Conservation (phyloP, 2,888 invertebrate species). For the Hirtodrosophila alboralis region DNA sequence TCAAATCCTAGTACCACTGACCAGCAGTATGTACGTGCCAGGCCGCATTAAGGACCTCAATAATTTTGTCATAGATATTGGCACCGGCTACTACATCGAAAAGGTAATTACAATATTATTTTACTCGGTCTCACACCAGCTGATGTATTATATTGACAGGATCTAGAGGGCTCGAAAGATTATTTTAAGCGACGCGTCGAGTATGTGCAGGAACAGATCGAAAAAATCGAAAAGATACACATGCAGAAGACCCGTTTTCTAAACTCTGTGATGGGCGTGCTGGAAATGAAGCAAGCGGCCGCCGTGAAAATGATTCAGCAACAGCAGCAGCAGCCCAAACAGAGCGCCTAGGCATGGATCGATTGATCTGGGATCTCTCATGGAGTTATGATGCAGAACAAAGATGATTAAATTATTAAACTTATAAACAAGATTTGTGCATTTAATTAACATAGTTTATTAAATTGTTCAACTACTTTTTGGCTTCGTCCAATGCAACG, state of each 20-base stretch:
- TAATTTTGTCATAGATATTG: slow-evolving; percentile 96
- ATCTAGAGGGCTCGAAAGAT: slow-evolving; percentile 92
- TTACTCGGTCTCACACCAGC: background rate
- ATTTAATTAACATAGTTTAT: slow-evolving; percentile 73
- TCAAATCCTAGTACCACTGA: slow-evolving; percentile 95
- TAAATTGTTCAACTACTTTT: slow-evolving; percentile 70
- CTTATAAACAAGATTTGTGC: slow-evolving; percentile 62
- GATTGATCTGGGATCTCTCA: background rate
- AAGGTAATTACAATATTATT: slow-evolving; percentile 86
- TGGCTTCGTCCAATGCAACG: slow-evolving; percentile 73
- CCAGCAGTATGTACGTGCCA: slow-evolving; percentile 98
- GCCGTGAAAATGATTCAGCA: slow-evolving; percentile 77
- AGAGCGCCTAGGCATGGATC: slow-evolving; percentile 40
- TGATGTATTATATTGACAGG: slow-evolving; percentile 84
- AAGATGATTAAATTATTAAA: slow-evolving; percentile 70
- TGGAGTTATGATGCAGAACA: slow-evolving; percentile 17
- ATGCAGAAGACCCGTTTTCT: slow-evolving; percentile 91
- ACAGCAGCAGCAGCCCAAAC: slow-evolving; percentile 49
- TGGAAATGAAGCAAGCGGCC: slow-evolving; percentile 87
- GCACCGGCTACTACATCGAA: slow-evolving; percentile 98
- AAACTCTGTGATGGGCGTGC: slow-evolving; percentile 90
- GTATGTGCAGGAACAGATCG: slow-evolving; percentile 97
- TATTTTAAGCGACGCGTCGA: slow-evolving; percentile 96
- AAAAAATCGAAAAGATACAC: slow-evolving; percentile 90
- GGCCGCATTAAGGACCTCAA: slow-evolving; percentile 93